Evolutionary conservation across 2,113 vertebrate genomes (phyloP).

Genomic region (Synodontis membranacea): DNA sequence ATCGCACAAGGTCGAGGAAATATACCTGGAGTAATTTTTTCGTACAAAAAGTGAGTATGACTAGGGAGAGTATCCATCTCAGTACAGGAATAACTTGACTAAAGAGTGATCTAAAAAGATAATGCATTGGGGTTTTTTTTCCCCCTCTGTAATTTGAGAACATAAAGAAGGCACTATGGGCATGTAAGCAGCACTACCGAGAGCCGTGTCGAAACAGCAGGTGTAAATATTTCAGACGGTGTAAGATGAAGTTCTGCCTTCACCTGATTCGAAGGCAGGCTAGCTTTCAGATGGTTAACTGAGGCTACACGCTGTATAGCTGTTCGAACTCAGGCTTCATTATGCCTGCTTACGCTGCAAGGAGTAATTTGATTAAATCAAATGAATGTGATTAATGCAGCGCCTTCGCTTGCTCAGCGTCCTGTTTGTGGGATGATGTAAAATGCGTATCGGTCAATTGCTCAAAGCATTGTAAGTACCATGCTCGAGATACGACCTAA

Average conservation of each 20-base stretch:
- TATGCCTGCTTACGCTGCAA: conserved; percentile 7
- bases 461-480: not conserved
- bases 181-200: not conserved
- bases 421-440: conserved; percentile 12
- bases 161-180: not conserved
- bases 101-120: conserved; percentile 28
- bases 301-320: not conserved
- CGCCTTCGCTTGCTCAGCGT: conserved; percentile 24
- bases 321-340: not conserved
- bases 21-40: too few relatives aligned
- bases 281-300: not conserved
- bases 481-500: not conserved
- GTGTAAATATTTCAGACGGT: not conserved
- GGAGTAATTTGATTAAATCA: conserved; percentile 32
- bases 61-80: not conserved
- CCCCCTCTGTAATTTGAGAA: conserved; percentile 16
- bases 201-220: not conserved
- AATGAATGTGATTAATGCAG: conserved; percentile 27
- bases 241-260: not conserved
- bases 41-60: conserved; percentile 20
- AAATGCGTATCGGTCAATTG: not conserved
- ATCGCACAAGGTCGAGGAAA: not conserved
- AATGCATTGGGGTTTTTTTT: not conserved
- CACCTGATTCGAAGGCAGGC: not conserved
- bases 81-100: conserved; percentile 8